phyloP scores from a whole-genome alignment of 2,888 invertebrate species.

The Ypsolopha sequella region DNA sequence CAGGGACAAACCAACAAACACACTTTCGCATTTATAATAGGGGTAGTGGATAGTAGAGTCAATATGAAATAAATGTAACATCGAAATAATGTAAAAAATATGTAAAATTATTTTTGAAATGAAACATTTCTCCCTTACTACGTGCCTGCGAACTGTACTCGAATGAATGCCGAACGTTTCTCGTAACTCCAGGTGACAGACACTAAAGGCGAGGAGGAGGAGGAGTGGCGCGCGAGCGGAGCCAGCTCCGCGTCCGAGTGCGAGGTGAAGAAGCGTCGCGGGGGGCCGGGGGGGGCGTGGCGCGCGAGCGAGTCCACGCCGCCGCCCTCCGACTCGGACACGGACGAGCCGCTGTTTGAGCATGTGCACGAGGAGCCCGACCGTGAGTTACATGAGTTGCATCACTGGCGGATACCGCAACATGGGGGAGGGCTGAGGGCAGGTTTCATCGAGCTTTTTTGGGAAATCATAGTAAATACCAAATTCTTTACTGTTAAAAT shows the following conservation, averaged over 20 bases:
- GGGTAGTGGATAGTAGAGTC: too few relatives aligned
- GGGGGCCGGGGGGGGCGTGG: slow-evolving; percentile 22
- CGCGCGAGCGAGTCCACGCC: slow-evolving; percentile 44
- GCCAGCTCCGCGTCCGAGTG: slow-evolving; percentile 28
- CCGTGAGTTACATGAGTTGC: too few relatives aligned
- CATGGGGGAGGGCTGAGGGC: too few relatives aligned
- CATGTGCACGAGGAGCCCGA: slow-evolving; percentile 38
- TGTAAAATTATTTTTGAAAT: too few relatives aligned
- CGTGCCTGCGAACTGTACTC: background rate
- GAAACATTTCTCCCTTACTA: background rate
- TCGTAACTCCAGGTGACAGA: background rate
- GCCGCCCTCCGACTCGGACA: slow-evolving; percentile 49
- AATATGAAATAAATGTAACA: too few relatives aligned
- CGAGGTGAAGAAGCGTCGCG: slow-evolving; percentile 7
- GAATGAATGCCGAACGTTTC: background rate
- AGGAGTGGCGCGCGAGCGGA: slow-evolving; percentile 50
- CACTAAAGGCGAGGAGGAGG: slow-evolving; percentile 47
- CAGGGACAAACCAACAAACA: too few relatives aligned
- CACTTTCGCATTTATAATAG: too few relatives aligned
- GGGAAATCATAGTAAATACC: too few relatives aligned
- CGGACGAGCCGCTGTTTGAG: slow-evolving; percentile 53
- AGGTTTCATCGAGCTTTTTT: too few relatives aligned
- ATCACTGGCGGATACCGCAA: too few relatives aligned
- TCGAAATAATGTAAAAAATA: too few relatives aligned
- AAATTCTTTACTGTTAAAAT: too few relatives aligned